Conservation (phyloP, 2,113 vertebrate species). For the Tyrannus savana region DNA sequence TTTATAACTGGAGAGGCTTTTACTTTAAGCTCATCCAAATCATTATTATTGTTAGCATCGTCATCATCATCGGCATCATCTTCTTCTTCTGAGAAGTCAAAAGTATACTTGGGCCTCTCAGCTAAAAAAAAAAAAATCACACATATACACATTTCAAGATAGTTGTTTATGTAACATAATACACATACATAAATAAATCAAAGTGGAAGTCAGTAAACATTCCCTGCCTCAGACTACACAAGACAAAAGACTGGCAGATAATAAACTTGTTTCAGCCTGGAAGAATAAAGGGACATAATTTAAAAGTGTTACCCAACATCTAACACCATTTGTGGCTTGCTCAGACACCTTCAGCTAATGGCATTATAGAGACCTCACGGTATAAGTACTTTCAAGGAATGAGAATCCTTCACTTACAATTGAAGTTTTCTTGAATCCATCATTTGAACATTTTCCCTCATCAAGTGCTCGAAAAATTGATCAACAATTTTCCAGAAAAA, state of each 20-base stretch:
- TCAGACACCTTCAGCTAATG: neutral
- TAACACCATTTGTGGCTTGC: neutral
- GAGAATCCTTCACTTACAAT: neutral
- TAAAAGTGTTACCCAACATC: neutral
- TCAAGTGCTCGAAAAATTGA: neutral
- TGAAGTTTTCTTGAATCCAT: neutral
- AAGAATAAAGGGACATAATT: neutral
- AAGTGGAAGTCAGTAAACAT: neutral
- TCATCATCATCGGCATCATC: constrained; percentile 85
- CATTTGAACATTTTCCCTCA: neutral
- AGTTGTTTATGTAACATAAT: neutral
- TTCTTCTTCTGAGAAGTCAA: constrained; percentile 98
- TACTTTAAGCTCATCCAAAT: constrained; percentile 81
- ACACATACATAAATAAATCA: neutral
- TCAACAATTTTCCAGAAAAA: neutral
- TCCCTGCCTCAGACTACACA: neutral
- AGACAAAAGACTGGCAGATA: neutral
- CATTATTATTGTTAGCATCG: constrained; percentile 72
- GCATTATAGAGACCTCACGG: neutral
- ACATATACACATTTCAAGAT: neutral
- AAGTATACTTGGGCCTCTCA: constrained; percentile 96
- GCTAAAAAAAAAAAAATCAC: constrained; percentile 69
- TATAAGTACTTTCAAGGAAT: neutral
- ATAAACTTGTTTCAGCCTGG: neutral
- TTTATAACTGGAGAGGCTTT: constrained; percentile 83